Evolutionary conservation across 1,140 invertebrate species (phyloP), one percentile per base, ranked within the genome.

Genomic region (Agrilus planipennis): DNA sequence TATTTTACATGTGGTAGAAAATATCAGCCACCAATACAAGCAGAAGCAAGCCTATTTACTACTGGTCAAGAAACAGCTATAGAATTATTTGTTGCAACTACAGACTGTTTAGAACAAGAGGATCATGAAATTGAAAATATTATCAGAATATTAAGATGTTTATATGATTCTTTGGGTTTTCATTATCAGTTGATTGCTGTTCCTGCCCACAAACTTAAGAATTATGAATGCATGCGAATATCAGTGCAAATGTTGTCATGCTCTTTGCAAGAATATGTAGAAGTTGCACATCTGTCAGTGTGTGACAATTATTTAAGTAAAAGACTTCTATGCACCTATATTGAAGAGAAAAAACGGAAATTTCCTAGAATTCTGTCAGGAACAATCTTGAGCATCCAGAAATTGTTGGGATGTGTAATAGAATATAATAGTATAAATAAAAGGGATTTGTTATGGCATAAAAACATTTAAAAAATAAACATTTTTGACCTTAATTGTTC

Each of bases 241-340:
- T 69, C 69, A 14, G 68, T 82, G 49, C 71, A 83, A 65, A 69
- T 83, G 64, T 82, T 70, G 69, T 81, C 78, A 0, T 55, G 59
- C 12, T 67, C 65, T 51, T 55, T 61, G 15, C 50, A 72, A 30
- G 46, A 55, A 16, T 84, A 79, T 57, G 49, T 81, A 2, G 75
- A 79, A 65, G 67, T 81, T 41, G 79, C 74, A 3, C 63, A 75
- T 63, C 38, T 83, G 29, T 77, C 75, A 2, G 36, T 73, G 9
- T 72, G 68, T 54, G 73, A 70, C 22, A 67, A 74, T 46, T 84
- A 73, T 52, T 68, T 81, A 14, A 78, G 76, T 53, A 80, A 81
- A 57, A 67, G 80, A 36, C 60, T 84, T 16, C 57, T 78, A 46
- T 73, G 77, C 34, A 70, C 60, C 32, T 76, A 74, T 51, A 56